Conservation (phyloP, 1,140 invertebrate genomes). For the Archivesica marissinica region DNA sequence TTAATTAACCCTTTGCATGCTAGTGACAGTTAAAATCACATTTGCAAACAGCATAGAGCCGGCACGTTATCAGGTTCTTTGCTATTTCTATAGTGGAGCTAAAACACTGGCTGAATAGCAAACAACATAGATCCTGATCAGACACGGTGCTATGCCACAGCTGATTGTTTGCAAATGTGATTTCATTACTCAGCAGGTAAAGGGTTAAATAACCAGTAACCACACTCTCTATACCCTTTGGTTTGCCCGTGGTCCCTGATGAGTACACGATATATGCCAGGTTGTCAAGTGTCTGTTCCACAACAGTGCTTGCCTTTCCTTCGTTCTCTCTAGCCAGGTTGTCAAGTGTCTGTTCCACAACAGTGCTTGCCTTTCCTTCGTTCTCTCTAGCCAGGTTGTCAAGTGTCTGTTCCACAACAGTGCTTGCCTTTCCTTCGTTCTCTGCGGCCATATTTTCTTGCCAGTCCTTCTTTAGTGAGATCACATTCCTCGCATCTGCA, state of each 20-base stretch:
- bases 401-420: conserved; percentile 62
- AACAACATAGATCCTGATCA: too few relatives aligned
- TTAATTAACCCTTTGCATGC: too few relatives aligned
- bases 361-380: conserved; percentile 30
- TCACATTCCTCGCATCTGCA: conserved; percentile 55
- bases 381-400: conserved; percentile 84
- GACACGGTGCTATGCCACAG: too few relatives aligned
- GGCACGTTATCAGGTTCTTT: too few relatives aligned
- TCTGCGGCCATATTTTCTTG: conserved; percentile 66
- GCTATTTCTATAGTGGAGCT: too few relatives aligned
- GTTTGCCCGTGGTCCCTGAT: conserved; percentile 86
- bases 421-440: conserved; percentile 50
- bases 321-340: conserved; percentile 84
- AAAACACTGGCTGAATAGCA: too few relatives aligned
- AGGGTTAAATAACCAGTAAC: too few relatives aligned
- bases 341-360: conserved; percentile 72
- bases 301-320: conserved; percentile 29
- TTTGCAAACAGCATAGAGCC: too few relatives aligned
- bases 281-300: conserved; percentile 78
- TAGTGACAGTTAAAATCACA: too few relatives aligned
- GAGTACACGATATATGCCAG: conserved; percentile 85
- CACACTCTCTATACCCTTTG: conserved; percentile 82
- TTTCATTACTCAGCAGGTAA: too few relatives aligned
- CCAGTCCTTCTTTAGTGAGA: conserved; percentile 75
- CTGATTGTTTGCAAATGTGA: too few relatives aligned